Percentiles rank a stretch among this genome's conserved stretches.
These are phyloP conservation scores for Melanostoma scalare DNA, from an alignment of 2,888 invertebrate species.

Conservation along the genomic window DNA sequence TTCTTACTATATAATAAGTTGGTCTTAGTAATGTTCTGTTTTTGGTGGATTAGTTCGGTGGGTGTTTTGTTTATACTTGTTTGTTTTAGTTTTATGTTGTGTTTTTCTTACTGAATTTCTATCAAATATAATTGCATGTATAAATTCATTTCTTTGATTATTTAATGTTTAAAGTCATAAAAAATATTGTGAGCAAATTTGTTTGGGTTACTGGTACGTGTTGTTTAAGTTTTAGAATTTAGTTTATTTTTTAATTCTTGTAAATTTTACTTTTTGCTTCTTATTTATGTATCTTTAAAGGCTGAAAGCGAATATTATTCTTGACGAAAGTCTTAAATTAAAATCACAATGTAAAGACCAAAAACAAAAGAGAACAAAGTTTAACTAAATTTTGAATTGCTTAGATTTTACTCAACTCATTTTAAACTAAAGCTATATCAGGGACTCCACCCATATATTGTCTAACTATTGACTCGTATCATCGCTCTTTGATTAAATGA, in stretches of 20 bases:
- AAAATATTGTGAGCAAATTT: no score
- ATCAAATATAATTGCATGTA: constrained; percentile 21
- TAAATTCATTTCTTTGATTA: constrained; percentile 14
- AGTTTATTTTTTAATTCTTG: constrained; percentile 3
- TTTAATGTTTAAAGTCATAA: not conserved
- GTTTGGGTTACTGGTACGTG: no score
- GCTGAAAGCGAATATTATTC: no score
- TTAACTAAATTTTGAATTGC: not conserved
- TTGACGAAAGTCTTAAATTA: not conserved
- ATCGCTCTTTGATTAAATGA: constrained; percentile 9
- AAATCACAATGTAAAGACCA: not conserved
- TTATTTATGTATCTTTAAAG: no score
- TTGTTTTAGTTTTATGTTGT: constrained; percentile 36
- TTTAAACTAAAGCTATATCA: constrained; percentile 30
- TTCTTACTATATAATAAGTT: constrained; percentile 48
- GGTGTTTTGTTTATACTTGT: constrained; percentile 63
- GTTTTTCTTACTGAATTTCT: constrained; percentile 32
- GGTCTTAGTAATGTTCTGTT: constrained; percentile 61
- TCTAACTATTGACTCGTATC: constrained; percentile 63
- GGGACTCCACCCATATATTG: constrained; percentile 50
- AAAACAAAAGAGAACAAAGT: no score
- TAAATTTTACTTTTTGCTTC: not conserved
- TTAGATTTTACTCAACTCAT: constrained; percentile 2
- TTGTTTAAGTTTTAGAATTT: not conserved
- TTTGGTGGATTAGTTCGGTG: constrained; percentile 68